Base-by-base conservation (phyloP, 2,888 invertebrate genomes). In the Yponomeuta malinellus region DNA sequence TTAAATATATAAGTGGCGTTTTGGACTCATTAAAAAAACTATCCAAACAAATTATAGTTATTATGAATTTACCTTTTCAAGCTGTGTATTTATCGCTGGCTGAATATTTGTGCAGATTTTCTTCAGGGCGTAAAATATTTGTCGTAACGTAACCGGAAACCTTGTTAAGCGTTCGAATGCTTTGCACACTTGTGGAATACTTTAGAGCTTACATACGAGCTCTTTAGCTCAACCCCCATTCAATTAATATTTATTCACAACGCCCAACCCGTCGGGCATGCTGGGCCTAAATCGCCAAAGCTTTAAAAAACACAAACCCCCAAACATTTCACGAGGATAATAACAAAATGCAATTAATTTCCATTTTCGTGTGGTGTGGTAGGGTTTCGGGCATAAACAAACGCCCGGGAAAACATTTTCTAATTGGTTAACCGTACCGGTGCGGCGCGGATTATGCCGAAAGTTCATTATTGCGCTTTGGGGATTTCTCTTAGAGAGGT, bases 381-480 rank as follows among this genome's bases (percentile, higher is more conserved):
- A n/a, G 37, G 43, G n/a, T 59, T 59, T 59, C 48, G 37, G 48
- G 37, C 68, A 59, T 68, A 68, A 68, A 68, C 68, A 68, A 68
- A 52, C 48, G 52, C 68, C 29, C n/a, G 48, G 37, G n/a, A 63
- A 70, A 70, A 70, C 70, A 70, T 33, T 71, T 77, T 75, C 80
- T 87, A 88, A 89, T 88, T 87, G 86, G 86, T 84, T 84, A 85
- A 84, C 84, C 82, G 78, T 78, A 76, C 78, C 78, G 73, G 76
- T 78, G 59, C 43, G 80, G 78, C 74, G 52, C 12, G 84, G 85
- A 84, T 89, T 88, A 86, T 73, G 78, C 74, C 75, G 79, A 80
- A 81, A 85, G 81, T 84, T 84, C 84, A 84, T 88, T 86, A 84
- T 83, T 84, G 84, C 82, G 83, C 85, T 85, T 85, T 83, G 77